Percentiles rank a stretch among this genome's conserved stretches.
Conservation (phyloP, 2,797 vertebrate genomes). For the Coregonus ussuriensis region DNA sequence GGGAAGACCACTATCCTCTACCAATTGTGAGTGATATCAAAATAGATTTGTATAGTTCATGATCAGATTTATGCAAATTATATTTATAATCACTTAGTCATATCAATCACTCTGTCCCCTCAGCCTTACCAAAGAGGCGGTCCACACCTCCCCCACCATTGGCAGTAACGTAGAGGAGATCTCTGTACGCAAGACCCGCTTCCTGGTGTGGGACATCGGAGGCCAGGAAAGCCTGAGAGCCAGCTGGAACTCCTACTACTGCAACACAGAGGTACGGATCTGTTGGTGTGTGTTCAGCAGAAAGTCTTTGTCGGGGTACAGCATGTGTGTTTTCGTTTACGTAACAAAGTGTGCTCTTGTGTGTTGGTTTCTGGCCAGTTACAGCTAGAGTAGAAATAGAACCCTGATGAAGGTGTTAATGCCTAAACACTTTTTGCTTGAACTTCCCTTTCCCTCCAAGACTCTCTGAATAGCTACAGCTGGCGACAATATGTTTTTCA, state of each 20-base stretch:
- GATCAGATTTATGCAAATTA: not conserved
- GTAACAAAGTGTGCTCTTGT: not conserved
- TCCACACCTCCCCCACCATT: conserved; percentile 83
- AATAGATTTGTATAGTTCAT: not conserved
- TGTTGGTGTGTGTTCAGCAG: not conserved
- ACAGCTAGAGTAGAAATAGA: not conserved
- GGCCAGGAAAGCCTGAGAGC: conserved; percentile 83
- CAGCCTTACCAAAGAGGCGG: conserved; percentile 84
- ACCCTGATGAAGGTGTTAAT: not conserved
- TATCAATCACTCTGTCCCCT: not conserved
- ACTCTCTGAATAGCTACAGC: not conserved
- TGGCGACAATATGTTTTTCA: not conserved
- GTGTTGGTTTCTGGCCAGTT: not conserved
- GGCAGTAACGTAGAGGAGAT: conserved; percentile 88
- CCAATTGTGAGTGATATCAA: conserved; percentile 79
- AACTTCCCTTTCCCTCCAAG: not conserved
- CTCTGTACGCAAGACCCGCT: conserved; percentile 78
- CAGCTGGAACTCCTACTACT: conserved; percentile 82
- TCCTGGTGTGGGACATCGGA: conserved; percentile 87
- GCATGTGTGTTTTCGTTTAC: not conserved
- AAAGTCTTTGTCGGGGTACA: not conserved
- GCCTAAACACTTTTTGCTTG: not conserved
- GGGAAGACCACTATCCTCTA: conserved; percentile 87
- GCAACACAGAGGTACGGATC: conserved; percentile 81
- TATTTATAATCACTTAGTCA: not conserved